Evolutionary conservation across 1,140 invertebrate genomes (phyloP), one percentile per base, ranked within the genome.

Genomic region (Aphaenogaster floridana): DNA sequence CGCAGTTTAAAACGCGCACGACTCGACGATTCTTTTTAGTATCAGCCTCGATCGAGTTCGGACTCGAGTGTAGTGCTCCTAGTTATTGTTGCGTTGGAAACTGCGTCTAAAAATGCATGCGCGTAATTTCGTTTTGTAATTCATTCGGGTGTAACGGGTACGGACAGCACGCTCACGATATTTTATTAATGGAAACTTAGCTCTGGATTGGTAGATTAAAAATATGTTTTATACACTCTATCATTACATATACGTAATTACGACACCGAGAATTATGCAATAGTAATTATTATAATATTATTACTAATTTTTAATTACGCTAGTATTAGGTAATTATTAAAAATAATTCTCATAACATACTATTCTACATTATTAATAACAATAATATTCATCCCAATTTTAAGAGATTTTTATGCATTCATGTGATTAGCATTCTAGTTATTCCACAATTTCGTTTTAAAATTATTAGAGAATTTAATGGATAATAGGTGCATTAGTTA

Each of bases 1-100:
- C 80, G 80, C 80, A 84, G 17, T 63, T 84, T 74, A 63, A 83
- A 76, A 84, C 80, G 79, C 66, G 79, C 79, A 76, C 80, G 80
- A 63, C 80, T 45, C 68, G 39, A 4, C 80, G 68, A 83, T 83
- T 74, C 69, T 61, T 84, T 59, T 76, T 63, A 63, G 34, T 76
- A 74, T 74, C 69, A 61, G n/a, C 36, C 54, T 76, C 34, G 42
- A 84, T 84, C 42, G 69, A 83, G 50, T 48, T 83, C 28, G 64
- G 39, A 7, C 17, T 72, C 52, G 52, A 63, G 71, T 61, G 5
- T 63, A 48, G 42, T 42, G 42, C 34, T 36, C 17, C 28, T 76
- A 61, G 45, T 48, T 34, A 83, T 83, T 21, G 66, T 8, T 34
- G 50, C 36, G 5, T 72, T 36, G 57, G 66, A 52, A 42, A 69